Evolutionary conservation across 2,113 vertebrate genomes (phyloP), one percentile per base, ranked within the genome.

Genomic region (Trichechus manatus): DNA sequence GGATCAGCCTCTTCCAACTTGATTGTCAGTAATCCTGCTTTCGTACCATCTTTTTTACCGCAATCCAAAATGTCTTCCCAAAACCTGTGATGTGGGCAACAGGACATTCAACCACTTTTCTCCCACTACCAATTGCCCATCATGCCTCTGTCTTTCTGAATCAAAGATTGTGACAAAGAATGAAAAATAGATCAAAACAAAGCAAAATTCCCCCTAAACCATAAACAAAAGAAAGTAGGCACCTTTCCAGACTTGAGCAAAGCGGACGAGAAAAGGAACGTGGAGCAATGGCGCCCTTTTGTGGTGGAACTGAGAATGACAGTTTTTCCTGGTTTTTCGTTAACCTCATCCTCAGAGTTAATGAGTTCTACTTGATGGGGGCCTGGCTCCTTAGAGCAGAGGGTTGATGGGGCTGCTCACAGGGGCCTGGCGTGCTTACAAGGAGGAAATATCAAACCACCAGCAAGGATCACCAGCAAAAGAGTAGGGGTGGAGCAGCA

Each of bases 261-360:
- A 44, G 31, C 5, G 0, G 14, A 27, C 56, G 0, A 0, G 39
- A 50, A 44, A 80, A 53, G n/a, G 68, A 66, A 42, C 31, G 53
- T 93, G 75, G 96, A 86, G 72, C 93, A n/a, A 97, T 82, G 78
- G 59, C 77, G 44, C 39, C 97, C 50, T 95, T 31, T n/a, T 14
- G 95, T 79, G 97, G 86, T 53, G 1, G 6, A 14, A 59, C 7
- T 75, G 2, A 2, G 20, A 88, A 92, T 33, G 50, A 33, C 75
- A 31, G 5, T 6, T 33, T 61, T 31, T 14, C 9, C 25, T 6
- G 47, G 1, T 2, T 36, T 90, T 42, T 17, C 59, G 1, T 56
- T 10, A 19, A n/a, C 7, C 9, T 68, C 4, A 0, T 42, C n/a
- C 27, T 70, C 5, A 2, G 36, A 3, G n/a, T 47, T 44, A 61